Evolutionary conservation across 2,797 vertebrate genomes (phyloP), one percentile per base, ranked within the genome.

Genomic region (Clarias pachynema): DNA sequence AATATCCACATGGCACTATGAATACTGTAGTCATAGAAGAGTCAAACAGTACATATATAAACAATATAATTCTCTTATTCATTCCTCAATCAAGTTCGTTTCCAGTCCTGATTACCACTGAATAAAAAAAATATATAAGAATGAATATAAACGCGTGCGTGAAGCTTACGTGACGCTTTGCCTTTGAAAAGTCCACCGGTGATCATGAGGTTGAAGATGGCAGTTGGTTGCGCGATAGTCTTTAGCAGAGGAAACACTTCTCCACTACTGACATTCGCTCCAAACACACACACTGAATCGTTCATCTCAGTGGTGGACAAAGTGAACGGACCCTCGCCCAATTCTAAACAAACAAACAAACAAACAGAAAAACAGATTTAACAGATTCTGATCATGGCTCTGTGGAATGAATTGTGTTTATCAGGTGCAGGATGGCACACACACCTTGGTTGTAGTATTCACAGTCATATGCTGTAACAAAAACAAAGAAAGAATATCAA

Each of bases 401-500:
- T 26, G 1, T n/a, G 24, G 22, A 7, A 53, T 62, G 10, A n/a
- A 79, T 16, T 1, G 8, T 14, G 8, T 77, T 20, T n/a, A 69
- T 66, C 5, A n/a, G 44, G 62, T 69, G 15, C 1, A 69, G 49
- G 79, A 22, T 85, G 8, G 81, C 86, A 93, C 95, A 93, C 95
- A 69, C 96, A 99, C 98, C 98, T 97, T 96, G 96, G 92, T 99
- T 99, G 90, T 97, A 99, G 92, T 97, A 98, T 94, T 99, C 98
- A 95, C 98, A 99, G 86, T 99, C 97, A 89, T 96, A 97, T 34
- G 97, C 69, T 88, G 66, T 24, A 87, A 73, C 12, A 80, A 60
- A 79, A 80, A 85, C 18, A 88, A 62, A 83, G n/a, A n/a, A 70
- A 5, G n/a, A 12, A 66, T 22, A 80, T 79, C 24, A 79, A 12